Evolutionary conservation across 2,888 invertebrate species (phyloP), one percentile per base, ranked within the genome.

Genomic region (Amphipoea oculea): DNA sequence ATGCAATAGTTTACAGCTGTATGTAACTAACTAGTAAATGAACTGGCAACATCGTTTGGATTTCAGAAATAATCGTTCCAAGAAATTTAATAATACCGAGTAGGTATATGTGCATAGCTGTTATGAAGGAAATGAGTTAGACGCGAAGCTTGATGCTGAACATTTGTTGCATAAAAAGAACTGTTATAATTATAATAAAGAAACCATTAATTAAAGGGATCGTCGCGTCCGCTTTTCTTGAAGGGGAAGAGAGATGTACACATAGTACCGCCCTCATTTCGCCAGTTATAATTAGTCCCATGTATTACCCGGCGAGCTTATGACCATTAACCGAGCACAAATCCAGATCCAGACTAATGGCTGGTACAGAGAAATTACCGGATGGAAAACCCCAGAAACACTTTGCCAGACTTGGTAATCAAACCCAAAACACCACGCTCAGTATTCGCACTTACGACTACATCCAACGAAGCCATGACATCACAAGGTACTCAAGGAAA

Each of bases 1-100:
- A 54, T 82, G 84, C 65, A 86, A 86, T 67, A 51, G 6, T 60
- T 40, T 20, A 36, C 70, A 51, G 29, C 23, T 72, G 42, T 63
- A 51, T 60, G 72, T 75, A 42, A 36, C 20, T 62, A 48, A 11
- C 36, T 70, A 67, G 36, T 68, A 63, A 62, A 74, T 69, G 12
- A 48, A 78, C 66, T 54, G 29, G 6, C 0, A 51, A 62, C 54
- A 70, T 81, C 20, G 29, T 54, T 54, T 4, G 7, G 4, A 74
- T 72, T 71, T 62, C 51, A 63, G n/a, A 51, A 14, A 29, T 67
- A 70, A 57, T 66, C 36, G 29, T 51, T 78, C 20, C n/a, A 23
- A 20, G 70, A 72, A 72, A 66, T 65, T 14, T 29, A 11, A 7
- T 60, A 48, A 29, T 14, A 71, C 14, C 5, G 7, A 45, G 48